Evolutionary conservation across 2,888 invertebrate species (phyloP).

Genomic region (Rotaria sp.): DNA sequence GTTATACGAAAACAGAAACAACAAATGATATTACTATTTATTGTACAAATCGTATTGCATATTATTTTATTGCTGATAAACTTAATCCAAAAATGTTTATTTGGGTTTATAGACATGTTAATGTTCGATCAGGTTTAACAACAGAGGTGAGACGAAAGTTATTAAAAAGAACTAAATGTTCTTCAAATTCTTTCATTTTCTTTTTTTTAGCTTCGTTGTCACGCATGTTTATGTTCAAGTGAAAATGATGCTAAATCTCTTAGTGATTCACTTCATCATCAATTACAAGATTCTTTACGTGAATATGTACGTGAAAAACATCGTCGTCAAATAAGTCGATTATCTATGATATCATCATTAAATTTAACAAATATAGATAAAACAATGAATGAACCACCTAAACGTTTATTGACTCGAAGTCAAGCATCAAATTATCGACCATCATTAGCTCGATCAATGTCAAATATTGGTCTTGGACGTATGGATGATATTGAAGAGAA

Average conservation of each 20-base stretch:
- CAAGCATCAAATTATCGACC: slow-evolving; percentile 11
- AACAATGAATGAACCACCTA: neutral
- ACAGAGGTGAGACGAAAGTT: neutral
- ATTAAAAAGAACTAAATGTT: neutral
- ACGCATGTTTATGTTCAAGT: slow-evolving; percentile 35
- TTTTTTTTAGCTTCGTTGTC: slow-evolving; percentile 26
- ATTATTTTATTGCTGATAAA: slow-evolving; percentile 14
- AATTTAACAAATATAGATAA: neutral
- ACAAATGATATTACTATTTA: slow-evolving; percentile 37
- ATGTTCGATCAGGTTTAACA: neutral
- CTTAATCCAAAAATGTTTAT: slow-evolving; percentile 34
- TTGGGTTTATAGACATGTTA: slow-evolving; percentile 39
- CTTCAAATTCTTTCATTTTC: neutral
- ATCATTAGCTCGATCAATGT: slow-evolving; percentile 17
- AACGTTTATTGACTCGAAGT: slow-evolving; percentile 2
- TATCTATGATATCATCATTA: neutral
- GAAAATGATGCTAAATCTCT: slow-evolving; percentile 29
- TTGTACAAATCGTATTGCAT: slow-evolving; percentile 34
- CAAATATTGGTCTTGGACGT: slow-evolving; percentile 17
- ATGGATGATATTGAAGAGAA: slow-evolving; percentile 2
- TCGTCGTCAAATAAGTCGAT: slow-evolving; percentile 34
- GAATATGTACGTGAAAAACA: slow-evolving; percentile 38
- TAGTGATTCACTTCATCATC: slow-evolving; percentile 27
- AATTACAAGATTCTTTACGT: slow-evolving; percentile 33
- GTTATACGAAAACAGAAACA: neutral